A percentile compares a stretch with the other conserved stretches of the same genome.
Evolutionary conservation across 2,113 vertebrate species (phyloP).

Genomic region (Notiomystis cincta): DNA sequence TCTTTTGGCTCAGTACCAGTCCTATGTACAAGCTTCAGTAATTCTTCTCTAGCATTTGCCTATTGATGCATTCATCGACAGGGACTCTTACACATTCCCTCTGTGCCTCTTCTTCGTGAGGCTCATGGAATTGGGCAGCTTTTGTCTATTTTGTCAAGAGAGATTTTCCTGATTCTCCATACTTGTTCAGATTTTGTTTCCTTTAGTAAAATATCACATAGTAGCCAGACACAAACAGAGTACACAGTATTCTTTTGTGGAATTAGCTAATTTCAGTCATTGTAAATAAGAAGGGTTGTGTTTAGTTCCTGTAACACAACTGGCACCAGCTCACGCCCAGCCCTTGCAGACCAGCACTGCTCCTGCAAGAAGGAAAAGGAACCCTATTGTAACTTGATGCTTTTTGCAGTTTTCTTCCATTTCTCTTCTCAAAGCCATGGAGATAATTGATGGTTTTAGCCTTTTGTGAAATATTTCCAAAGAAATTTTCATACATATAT

Average conservation of each 20-base stretch:
- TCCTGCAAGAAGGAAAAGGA: background rate
- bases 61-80: background rate
- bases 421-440: background rate
- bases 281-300: background rate
- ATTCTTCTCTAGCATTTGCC: background rate
- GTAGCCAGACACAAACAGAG: background rate
- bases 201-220: background rate
- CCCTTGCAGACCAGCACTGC: background rate
- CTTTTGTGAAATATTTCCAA: background rate
- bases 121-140: background rate
- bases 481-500: slow-evolving; percentile 11
- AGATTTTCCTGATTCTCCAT: background rate
- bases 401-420: background rate
- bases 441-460: background rate
- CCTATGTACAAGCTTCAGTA: background rate
- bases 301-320: background rate
- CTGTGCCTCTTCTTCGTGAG: background rate
- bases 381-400: background rate
- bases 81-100: background rate
- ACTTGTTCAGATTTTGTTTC: background rate
- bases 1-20: background rate
- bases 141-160: background rate
- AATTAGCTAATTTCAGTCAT: background rate
- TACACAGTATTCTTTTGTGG: background rate
- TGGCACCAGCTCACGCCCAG: background rate